phyloP scores from a whole-genome alignment of 35 echinoderm and acorn worm genomes.

The Apostichopus parvimensis region DNA sequence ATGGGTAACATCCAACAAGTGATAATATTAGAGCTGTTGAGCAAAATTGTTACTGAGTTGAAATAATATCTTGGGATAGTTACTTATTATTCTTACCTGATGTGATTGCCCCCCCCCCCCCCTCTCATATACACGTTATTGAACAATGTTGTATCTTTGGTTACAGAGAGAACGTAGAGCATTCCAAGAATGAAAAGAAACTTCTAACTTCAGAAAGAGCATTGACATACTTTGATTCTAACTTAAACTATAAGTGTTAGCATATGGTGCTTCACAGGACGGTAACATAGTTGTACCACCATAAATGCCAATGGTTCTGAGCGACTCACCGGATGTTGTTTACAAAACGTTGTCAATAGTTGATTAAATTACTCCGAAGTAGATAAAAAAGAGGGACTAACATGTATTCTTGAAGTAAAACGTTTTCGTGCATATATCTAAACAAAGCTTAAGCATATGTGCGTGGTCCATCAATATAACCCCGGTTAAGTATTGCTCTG shows the following conservation, averaged over 20 bases:
- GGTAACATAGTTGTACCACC: constrained; percentile 62
- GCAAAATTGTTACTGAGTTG: constrained; percentile 54
- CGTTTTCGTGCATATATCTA: too few relatives aligned
- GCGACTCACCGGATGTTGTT: constrained; percentile 51
- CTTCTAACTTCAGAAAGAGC: constrained; percentile 38
- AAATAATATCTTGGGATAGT: constrained; percentile 53
- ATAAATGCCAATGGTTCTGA: constrained; percentile 55
- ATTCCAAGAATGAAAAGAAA: constrained; percentile 53
- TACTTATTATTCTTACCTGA: too few relatives aligned
- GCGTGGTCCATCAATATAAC: too few relatives aligned
- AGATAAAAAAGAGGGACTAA: too few relatives aligned
- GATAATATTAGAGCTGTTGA: constrained; percentile 50
- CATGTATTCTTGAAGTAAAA: too few relatives aligned
- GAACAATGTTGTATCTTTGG: constrained; percentile 9
- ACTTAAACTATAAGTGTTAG: constrained; percentile 16
- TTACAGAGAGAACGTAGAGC: neutral
- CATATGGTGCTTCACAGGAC: constrained; percentile 63
- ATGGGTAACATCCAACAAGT: constrained; percentile 57
- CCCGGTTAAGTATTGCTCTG: too few relatives aligned
- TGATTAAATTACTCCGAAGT: constrained; percentile 26
- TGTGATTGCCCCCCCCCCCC: neutral
- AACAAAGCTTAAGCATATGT: too few relatives aligned
- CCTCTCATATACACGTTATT: constrained; percentile 16
- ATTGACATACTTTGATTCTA: constrained; percentile 54
- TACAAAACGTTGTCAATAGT: neutral